A percentile compares a stretch with the other conserved stretches of the same genome.
Conservation (phyloP, 2,113 vertebrate species). For the Paradoxurus hermaphroditus region DNA sequence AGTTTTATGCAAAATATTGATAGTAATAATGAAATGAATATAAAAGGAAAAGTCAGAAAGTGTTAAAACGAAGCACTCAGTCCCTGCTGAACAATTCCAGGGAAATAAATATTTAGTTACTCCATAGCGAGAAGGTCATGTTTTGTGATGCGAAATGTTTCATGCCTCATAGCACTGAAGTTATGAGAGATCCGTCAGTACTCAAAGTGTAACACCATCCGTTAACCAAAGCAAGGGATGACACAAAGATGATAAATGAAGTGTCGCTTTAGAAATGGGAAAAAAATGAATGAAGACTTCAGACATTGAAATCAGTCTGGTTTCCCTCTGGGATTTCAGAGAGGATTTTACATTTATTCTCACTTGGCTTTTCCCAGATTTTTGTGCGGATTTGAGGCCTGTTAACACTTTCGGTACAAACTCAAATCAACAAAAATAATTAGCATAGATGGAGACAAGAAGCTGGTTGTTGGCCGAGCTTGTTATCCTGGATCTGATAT, state of each 20-base stretch:
- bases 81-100: background rate
- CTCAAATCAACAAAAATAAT: conserved; percentile 1
- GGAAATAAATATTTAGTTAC: conserved; percentile 24
- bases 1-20: background rate
- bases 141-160: background rate
- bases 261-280: background rate
- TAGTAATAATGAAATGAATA: background rate
- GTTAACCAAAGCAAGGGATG: background rate
- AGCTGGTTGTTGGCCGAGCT: background rate
- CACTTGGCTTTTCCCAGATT: background rate
- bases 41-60: background rate
- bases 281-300: conserved; percentile 7
- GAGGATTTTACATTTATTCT: conserved; percentile 6
- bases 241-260: conserved; percentile 28
- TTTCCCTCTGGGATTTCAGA: background rate
- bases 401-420: background rate
- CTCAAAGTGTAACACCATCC: conserved; percentile 4
- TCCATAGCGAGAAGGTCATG: background rate
- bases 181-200: conserved; percentile 22
- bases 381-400: background rate
- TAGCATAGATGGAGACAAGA: background rate
- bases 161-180: background rate
- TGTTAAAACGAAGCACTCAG: background rate
- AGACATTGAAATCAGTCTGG: background rate
- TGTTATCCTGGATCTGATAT: background rate